Evolutionary conservation across 2,888 invertebrate genomes (phyloP).

Genomic region (Mythimna impura): DNA sequence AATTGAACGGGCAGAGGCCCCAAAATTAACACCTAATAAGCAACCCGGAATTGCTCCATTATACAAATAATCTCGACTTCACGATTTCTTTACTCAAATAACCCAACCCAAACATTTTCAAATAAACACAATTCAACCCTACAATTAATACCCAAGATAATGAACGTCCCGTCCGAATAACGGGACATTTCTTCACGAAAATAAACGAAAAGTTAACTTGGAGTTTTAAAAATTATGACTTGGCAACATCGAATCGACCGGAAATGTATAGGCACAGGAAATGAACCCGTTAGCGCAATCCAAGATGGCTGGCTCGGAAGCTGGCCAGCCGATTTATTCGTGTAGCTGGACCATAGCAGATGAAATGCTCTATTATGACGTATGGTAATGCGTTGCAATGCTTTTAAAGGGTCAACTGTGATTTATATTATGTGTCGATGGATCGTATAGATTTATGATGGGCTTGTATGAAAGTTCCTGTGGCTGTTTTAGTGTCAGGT

Average conservation of each 20-base stretch:
- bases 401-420: conserved; percentile 50
- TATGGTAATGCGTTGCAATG: conserved; percentile 66
- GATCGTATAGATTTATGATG: conserved; percentile 32
- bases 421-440: conserved; percentile 47
- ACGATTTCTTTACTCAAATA: conserved; percentile 60
- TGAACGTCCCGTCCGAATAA: conserved; percentile 45
- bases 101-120: conserved; percentile 55
- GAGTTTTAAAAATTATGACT: conserved; percentile 82
- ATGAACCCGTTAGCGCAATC: conserved; percentile 89
- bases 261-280: conserved; percentile 90
- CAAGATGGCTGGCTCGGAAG: conserved; percentile 86
- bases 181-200: conserved; percentile 63
- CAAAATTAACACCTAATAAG: conserved; percentile 65
- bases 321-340: conserved; percentile 81
- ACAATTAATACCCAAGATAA: conserved; percentile 63
- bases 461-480: conserved; percentile 14
- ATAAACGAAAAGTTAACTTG: conserved; percentile 57
- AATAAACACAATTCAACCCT: conserved; percentile 60
- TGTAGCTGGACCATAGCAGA: conserved; percentile 76
- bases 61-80: conserved; percentile 56
- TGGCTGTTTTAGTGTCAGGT: neutral
- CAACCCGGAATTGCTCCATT: conserved; percentile 57
- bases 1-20: conserved; percentile 36
- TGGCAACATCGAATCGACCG: conserved; percentile 85
- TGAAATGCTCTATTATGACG: conserved; percentile 66